Base-by-base conservation (phyloP, 2,113 vertebrate species). In the Euleptes europaea region DNA sequence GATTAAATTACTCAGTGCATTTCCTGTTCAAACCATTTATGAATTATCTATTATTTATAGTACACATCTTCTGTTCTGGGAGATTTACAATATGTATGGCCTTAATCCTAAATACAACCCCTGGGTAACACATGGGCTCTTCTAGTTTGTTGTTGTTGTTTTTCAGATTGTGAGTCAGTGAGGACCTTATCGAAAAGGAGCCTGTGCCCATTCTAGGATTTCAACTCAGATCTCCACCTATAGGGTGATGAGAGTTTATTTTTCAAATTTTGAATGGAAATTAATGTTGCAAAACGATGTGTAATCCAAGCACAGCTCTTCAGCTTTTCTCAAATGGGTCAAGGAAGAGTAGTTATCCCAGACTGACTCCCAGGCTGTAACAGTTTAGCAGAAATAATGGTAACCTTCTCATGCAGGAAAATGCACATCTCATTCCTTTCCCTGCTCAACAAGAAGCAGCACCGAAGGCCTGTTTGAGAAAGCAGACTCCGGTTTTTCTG, bases 1-100 rank as follows among this genome's bases (percentile, higher is more conserved):
- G 77, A 84, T 82, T 70, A 87, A 87, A 82, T 51, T 77, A 2
- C 54, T 78, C 9, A 21, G 5, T 57, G 31, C 33, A 85, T 91
- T 12, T 75, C 66, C 67, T 78, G 83, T 83, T 49, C 85, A 51
- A 74, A 28, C 3, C 13, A 60, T 10, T 82, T 63, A 19, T 14
- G 42, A 73, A 73, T 73, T 70, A 70, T 81, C 12, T 42, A 82
- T 72, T 82, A 71, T 82, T 82, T 63, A 73, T 82, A 33, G 28
- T 17, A 44, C 13, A 63, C 33, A 63, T 44, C 60, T 12, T 71
- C 71, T 73, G 15, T 42, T 15, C 9, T 60, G 75, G 60, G 51
- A 26, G n/a, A 8, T 80, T 67, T 5, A 31, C 31, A 67, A 67
- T 10, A 67, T 54, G 17, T 72, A n/a, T n/a, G 35, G 57, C 31